Conservation (phyloP, 2,888 invertebrate species). For the Noctua comes region DNA sequence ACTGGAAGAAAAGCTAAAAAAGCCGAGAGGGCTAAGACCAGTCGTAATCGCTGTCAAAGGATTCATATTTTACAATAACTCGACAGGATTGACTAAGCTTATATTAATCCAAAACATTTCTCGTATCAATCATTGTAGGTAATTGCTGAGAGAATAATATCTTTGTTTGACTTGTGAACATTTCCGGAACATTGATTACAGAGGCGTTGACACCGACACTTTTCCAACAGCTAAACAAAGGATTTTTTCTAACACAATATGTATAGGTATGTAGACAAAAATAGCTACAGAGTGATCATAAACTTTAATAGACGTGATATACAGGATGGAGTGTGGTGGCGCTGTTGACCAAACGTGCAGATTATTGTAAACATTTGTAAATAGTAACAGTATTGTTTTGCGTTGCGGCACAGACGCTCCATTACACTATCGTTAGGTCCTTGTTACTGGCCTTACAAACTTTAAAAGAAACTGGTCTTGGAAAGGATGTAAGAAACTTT, state of each 20-base stretch:
- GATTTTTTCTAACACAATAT: not conserved
- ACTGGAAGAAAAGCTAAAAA: not conserved
- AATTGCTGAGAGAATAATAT: not conserved
- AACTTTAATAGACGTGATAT: conserved; percentile 26
- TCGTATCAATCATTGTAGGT: not conserved
- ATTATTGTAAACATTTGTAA: conserved; percentile 59
- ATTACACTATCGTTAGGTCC: conserved; percentile 36
- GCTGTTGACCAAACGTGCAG: conserved; percentile 50
- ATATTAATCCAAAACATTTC: not conserved
- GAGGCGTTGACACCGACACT: not conserved
- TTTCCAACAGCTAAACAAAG: not conserved
- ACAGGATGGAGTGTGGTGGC: not conserved
- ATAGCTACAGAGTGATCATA: conserved; percentile 2
- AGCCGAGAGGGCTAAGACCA: not conserved
- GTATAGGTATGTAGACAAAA: not conserved
- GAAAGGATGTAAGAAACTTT: not conserved
- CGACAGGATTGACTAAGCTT: not conserved
- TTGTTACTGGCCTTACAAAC: not conserved
- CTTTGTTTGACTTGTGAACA: not conserved
- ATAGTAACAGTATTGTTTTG: conserved; percentile 63
- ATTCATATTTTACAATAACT: too few species aligned
- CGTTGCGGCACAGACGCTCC: conserved; percentile 41
- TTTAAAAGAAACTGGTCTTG: not conserved
- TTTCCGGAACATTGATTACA: not conserved
- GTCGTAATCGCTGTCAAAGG: too few species aligned